These are phyloP conservation scores for Drosophila biarmipes DNA, from an alignment of 1,140 invertebrate genomes.

Conservation along the genomic window DNA sequence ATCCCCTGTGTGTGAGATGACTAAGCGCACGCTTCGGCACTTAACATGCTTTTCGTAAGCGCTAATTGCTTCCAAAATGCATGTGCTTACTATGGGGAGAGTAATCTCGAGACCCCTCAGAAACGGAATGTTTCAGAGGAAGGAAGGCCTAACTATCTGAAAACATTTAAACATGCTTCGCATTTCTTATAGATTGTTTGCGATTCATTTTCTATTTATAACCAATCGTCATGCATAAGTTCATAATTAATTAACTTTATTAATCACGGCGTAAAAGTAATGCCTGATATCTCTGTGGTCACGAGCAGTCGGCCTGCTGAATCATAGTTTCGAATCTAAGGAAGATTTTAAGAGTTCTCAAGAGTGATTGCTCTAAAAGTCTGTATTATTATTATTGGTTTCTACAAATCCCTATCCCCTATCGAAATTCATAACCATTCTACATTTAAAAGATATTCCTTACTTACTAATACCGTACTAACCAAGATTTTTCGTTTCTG, in stretches of 20 bases:
- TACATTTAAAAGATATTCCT: slow-evolving; percentile 16
- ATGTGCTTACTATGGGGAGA: slow-evolving; percentile 1
- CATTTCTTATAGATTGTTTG: not conserved
- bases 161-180: not conserved
- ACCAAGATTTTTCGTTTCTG: slow-evolving; percentile 48
- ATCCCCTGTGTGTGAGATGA: slow-evolving; percentile 28
- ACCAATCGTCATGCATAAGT: not conserved
- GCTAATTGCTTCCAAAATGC: slow-evolving; percentile 45
- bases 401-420: not conserved
- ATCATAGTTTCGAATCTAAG: not conserved
- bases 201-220: not conserved
- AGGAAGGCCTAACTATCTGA: not conserved
- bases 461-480: slow-evolving; percentile 51
- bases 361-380: not conserved
- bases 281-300: not conserved
- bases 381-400: not conserved
- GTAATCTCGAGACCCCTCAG: not conserved
- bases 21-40: slow-evolving; percentile 30
- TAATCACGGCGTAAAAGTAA: not conserved
- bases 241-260: not conserved
- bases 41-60: slow-evolving; percentile 31
- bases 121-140: not conserved
- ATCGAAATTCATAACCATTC: slow-evolving; percentile 1
- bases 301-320: not conserved
- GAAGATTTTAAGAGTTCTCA: not conserved